Conservation (phyloP, 2,797 vertebrate species). For the Knipowitschia caucasica region DNA sequence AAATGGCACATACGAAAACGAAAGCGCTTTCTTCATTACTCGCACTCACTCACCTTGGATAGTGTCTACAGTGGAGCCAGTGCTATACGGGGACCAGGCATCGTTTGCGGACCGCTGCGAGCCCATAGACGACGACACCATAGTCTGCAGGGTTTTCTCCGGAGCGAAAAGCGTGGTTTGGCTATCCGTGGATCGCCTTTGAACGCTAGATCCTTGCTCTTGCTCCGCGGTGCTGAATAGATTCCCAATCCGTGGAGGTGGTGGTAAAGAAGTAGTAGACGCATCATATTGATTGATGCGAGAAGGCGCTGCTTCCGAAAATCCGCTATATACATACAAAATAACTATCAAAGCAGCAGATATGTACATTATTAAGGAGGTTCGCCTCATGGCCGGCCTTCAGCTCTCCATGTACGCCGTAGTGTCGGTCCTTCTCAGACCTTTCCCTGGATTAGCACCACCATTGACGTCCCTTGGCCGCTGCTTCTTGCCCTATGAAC, state of each 20-base stretch:
- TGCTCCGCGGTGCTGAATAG: conserved; percentile 22
- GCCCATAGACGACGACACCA: conserved; percentile 67
- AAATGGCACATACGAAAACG: neutral
- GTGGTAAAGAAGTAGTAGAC: conserved; percentile 26
- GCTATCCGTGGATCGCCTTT: conserved; percentile 59
- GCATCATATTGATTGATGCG: conserved; percentile 69
- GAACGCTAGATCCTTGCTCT: conserved; percentile 26
- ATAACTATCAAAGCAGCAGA: conserved; percentile 61
- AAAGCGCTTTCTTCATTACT: neutral
- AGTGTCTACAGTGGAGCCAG: conserved; percentile 53
- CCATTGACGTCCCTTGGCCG: conserved; percentile 59
- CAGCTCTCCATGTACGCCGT: conserved; percentile 78
- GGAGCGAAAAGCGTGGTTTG: conserved; percentile 47
- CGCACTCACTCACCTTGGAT: conserved; percentile 69
- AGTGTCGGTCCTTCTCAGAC: conserved; percentile 67
- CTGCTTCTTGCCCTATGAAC: conserved; percentile 59
- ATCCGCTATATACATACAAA: conserved; percentile 64
- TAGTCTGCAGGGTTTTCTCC: conserved; percentile 66
- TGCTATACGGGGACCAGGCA: conserved; percentile 60
- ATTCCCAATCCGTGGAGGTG: conserved; percentile 18
- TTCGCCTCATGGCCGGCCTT: conserved; percentile 66
- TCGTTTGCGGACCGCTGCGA: conserved; percentile 62
- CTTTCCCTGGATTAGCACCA: conserved; percentile 66
- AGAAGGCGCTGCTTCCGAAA: conserved; percentile 71
- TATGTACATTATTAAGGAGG: conserved; percentile 76